Conservation (phyloP, 2,888 invertebrate species). For the Nomada fucata region DNA sequence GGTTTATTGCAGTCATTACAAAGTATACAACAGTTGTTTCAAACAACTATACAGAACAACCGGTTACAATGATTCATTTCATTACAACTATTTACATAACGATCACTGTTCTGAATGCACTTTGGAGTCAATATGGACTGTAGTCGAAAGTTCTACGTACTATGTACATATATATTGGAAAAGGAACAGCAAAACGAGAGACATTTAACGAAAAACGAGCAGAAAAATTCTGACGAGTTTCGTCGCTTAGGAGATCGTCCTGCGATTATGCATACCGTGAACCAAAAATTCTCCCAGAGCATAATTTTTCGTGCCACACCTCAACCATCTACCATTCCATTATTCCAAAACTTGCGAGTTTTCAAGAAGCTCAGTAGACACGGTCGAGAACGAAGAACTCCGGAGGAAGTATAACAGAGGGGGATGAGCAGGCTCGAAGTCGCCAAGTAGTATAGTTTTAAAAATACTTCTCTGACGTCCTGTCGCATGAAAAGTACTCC, state of each 20-base stretch:
- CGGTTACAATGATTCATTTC: too few species aligned
- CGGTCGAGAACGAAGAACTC: neutral
- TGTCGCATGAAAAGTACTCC: neutral
- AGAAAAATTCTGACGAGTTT: constrained; percentile 24
- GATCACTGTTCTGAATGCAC: neutral
- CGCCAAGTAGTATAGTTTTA: constrained; percentile 17
- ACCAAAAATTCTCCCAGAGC: constrained; percentile 23
- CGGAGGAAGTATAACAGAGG: constrained; percentile 11
- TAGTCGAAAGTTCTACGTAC: neutral
- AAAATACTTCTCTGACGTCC: constrained; percentile 31
- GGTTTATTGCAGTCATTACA: too few species aligned
- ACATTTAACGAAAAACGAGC: neutral
- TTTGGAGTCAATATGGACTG: neutral
- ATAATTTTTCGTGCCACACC: constrained; percentile 46
- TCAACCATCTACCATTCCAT: constrained; percentile 37
- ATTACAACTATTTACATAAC: too few species aligned
- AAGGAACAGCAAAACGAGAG: neutral
- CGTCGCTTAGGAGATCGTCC: neutral
- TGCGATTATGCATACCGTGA: constrained; percentile 46
- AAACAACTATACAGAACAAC: too few species aligned
- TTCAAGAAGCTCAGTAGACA: constrained; percentile 3
- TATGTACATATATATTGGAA: neutral
- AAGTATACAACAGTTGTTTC: too few species aligned
- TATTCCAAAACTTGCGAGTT: constrained; percentile 44
- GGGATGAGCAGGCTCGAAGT: constrained; percentile 21